Conservation (phyloP, 2,888 invertebrate genomes). For the Caradrina kadenii region DNA sequence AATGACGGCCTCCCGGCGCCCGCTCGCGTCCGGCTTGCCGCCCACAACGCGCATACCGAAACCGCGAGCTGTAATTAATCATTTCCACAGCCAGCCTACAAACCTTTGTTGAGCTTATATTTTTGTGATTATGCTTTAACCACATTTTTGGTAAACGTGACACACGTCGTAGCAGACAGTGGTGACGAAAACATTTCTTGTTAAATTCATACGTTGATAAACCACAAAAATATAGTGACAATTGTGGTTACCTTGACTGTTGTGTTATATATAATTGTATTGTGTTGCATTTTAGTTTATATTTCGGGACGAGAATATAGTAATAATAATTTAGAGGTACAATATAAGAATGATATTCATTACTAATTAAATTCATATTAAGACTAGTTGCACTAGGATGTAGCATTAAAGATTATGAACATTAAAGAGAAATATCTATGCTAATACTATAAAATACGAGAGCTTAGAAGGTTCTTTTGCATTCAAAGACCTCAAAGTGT, state of each 20-base stretch:
- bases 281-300: not conserved
- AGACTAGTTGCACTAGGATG: too few species aligned
- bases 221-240: not conserved
- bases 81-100: slow-evolving; percentile 61
- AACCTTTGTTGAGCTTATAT: slow-evolving; percentile 49
- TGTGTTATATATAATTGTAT: not conserved
- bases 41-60: slow-evolving; percentile 99
- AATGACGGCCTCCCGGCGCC: slow-evolving; percentile 96
- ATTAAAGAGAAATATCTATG: not conserved
- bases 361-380: too few species aligned
- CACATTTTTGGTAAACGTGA: slow-evolving; percentile 33
- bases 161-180: slow-evolving; percentile 18
- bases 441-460: not conserved
- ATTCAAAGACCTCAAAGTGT: not conserved
- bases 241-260: not conserved
- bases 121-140: slow-evolving; percentile 39
- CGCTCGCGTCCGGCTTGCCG: slow-evolving; percentile 96
- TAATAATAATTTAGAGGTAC: too few species aligned
- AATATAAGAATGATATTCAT: too few species aligned
- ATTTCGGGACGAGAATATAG: too few species aligned
- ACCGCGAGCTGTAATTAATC: slow-evolving; percentile 93
- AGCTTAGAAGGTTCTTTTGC: not conserved
- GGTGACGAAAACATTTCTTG: slow-evolving; percentile 19
- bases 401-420: too few species aligned
- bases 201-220: slow-evolving; percentile 17